A percentile compares a stretch with the other conserved stretches of the same genome.
These are phyloP conservation scores for Cynocephalus volans DNA, from an alignment of 2,113 vertebrate genomes.

Conservation along the genomic window DNA sequence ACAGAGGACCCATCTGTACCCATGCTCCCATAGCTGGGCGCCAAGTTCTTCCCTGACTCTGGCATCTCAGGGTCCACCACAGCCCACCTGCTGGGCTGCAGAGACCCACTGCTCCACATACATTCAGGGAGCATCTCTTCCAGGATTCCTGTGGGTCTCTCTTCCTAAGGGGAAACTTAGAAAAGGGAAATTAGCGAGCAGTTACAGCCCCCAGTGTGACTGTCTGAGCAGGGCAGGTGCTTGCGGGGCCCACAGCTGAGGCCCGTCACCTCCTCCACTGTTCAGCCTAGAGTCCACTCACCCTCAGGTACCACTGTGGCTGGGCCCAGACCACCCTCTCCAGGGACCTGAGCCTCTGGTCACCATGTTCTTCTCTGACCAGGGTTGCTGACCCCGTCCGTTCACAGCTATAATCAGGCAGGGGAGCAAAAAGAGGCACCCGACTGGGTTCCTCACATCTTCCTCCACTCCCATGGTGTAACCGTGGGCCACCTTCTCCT, in stretches of 20 bases:
- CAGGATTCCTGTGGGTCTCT: not conserved
- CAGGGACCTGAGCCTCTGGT: not conserved
- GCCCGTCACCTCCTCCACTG: too few relatives aligned
- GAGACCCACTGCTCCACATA: not conserved
- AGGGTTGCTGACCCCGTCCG: not conserved
- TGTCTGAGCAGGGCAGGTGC: not conserved
- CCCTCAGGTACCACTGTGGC: too few relatives aligned
- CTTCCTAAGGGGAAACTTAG: not conserved
- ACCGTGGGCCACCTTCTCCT: too few relatives aligned
- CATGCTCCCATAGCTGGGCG: rapidly evolving
- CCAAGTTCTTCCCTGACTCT: not conserved
- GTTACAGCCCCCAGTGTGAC: not conserved
- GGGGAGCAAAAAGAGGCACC: not conserved
- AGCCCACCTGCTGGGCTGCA: not conserved
- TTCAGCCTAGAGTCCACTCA: not conserved
- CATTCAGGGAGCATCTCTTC: not conserved
- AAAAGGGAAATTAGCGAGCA: not conserved
- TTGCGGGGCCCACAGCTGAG: too few relatives aligned
- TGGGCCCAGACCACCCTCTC: not conserved
- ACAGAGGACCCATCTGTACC: rapidly evolving
- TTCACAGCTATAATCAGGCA: not conserved
- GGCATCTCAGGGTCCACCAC: too few relatives aligned
- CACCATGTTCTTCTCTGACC: not conserved
- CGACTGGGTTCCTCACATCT: not conserved
- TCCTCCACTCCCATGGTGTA: too few relatives aligned